A percentile compares a stretch with the other conserved stretches of the same genome.
Conservation (phyloP, 2,113 vertebrate species). For the Taurulus bubalis region DNA sequence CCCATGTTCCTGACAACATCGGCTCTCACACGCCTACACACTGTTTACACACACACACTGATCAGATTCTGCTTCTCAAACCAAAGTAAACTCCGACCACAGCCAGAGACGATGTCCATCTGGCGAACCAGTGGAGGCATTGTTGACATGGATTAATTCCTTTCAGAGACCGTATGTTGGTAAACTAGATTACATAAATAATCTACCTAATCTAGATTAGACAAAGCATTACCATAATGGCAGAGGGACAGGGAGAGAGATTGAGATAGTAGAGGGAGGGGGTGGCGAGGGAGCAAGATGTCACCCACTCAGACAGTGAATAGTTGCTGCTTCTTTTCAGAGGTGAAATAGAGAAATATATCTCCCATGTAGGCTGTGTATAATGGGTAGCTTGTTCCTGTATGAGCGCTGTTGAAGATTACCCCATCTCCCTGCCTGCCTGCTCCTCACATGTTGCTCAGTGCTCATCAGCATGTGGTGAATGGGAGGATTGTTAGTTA, state of each 20-base stretch:
- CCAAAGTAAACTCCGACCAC: slow-evolving; percentile 43
- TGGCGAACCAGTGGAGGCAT: slow-evolving; percentile 35
- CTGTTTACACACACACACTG: slow-evolving; percentile 40
- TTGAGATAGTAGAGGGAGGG: neutral
- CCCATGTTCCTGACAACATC: slow-evolving; percentile 33
- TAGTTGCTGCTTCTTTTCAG: slow-evolving; percentile 52
- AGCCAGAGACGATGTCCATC: slow-evolving; percentile 13
- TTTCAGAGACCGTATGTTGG: slow-evolving; percentile 51
- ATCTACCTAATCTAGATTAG: slow-evolving; percentile 73
- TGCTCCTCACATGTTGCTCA: slow-evolving; percentile 62
- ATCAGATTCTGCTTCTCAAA: slow-evolving; percentile 47
- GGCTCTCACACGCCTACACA: slow-evolving; percentile 47
- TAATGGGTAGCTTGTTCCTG: slow-evolving; percentile 65
- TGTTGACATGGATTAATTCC: slow-evolving; percentile 62
- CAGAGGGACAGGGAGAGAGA: slow-evolving; percentile 14
- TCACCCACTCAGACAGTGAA: slow-evolving; percentile 52
- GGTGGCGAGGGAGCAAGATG: slow-evolving; percentile 41
- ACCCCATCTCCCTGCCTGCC: slow-evolving; percentile 30
- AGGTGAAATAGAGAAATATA: slow-evolving; percentile 52
- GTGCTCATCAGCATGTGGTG: slow-evolving; percentile 73
- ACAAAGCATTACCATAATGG: slow-evolving; percentile 59
- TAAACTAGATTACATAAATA: slow-evolving; percentile 75
- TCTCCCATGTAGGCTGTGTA: slow-evolving; percentile 41
- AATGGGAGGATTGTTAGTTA: slow-evolving; percentile 74
- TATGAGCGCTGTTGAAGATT: slow-evolving; percentile 14